These are phyloP conservation scores for Erebia ligea DNA, from an alignment of 2,888 invertebrate genomes.

Conservation along the genomic window DNA sequence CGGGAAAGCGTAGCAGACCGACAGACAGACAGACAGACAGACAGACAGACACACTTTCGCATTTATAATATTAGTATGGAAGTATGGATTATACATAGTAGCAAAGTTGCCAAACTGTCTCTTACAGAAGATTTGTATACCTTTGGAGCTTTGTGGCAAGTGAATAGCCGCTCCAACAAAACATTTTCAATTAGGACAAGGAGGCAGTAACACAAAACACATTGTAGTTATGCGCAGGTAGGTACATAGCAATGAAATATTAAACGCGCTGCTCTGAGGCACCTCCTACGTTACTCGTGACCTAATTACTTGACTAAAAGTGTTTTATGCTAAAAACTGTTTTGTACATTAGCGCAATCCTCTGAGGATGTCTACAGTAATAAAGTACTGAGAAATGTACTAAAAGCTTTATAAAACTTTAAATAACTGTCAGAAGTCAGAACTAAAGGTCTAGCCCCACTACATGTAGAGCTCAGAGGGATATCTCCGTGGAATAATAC, in stretches of 20 bases:
- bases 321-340: slow-evolving; percentile 35
- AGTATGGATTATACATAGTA: background rate
- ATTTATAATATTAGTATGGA: no score
- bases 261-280: slow-evolving; percentile 47
- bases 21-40: no score
- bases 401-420: background rate
- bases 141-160: slow-evolving; percentile 21
- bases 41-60: no score
- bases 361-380: background rate
- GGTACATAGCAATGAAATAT: slow-evolving; percentile 51
- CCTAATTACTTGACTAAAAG: slow-evolving; percentile 37
- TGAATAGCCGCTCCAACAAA: slow-evolving; percentile 38
- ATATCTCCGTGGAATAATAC: no score
- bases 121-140: slow-evolving; percentile 18
- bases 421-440: background rate
- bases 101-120: slow-evolving; percentile 1
- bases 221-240: slow-evolving; percentile 40
- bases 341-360: slow-evolving; percentile 18
- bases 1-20: no score
- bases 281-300: slow-evolving; percentile 36
- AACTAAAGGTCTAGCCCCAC: background rate
- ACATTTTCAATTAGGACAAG: slow-evolving; percentile 47
- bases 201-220: slow-evolving; percentile 36
- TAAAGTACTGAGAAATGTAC: background rate
- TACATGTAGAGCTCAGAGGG: no score